Base-by-base conservation (phyloP, 2,888 invertebrate genomes). In the Catotricha subobsoleta region DNA sequence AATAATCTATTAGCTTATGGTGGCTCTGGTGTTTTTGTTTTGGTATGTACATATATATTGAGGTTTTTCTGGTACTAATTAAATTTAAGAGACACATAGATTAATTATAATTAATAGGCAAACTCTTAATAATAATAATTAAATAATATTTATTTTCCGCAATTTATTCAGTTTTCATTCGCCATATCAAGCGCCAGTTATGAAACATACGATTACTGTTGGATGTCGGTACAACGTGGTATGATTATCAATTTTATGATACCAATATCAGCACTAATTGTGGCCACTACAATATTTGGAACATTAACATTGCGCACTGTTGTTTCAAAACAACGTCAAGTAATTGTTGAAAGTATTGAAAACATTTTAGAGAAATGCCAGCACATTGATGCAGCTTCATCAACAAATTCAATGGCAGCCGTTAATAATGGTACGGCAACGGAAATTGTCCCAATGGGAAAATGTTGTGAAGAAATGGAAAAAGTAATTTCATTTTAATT, bases 181-280 rank as follows among this genome's bases (percentile, higher is more conserved):
- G 67, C 72, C 7, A 62, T 74, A n/a, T 71, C 76, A 23, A 74
- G 76, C 51, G 68, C 72, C 48, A 78, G 77, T 46, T 80, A 79
- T 53, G 80, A 81, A 62, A 74, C 72, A 25, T 72, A 72, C 48
- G 70, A 72, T 50, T 80, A 78, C 54, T 81, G 80, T 54, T 81
- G 80, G 73, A 74, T 80, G 68, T 79, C 79, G 0, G 74, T 80
- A 34, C 76, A 78, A 56, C 72, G 75, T 51, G 80, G 80, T 5
- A 80, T 80, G 77, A 70, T 80, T 12, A 65, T 79, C 54, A 78
- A 80, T 33, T 80, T 77, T 55, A 78, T 80, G 71, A 67, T 76
- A 15, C 80, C 80, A 10, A 72, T 76, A 2, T 76, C 75, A 54
- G 59, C 72, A 18, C 60, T 80, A 23, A 77, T 80, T 39, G 58